phyloP scores from a whole-genome alignment of 2,113 vertebrate genomes.

The Dasyurus viverrinus region DNA sequence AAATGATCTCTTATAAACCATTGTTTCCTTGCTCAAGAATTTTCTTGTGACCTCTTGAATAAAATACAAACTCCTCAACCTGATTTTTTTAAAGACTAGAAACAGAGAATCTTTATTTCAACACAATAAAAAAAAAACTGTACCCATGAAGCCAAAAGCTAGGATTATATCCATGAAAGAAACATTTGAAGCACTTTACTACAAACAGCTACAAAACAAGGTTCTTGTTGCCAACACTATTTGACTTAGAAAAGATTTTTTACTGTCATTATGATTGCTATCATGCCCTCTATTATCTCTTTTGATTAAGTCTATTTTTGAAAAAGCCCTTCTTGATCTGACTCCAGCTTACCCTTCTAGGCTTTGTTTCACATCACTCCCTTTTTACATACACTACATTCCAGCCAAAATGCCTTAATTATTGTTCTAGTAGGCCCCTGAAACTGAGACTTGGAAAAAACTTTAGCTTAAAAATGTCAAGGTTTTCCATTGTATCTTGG shows the following conservation, averaged over 20 bases:
- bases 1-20: background rate
- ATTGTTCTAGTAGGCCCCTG: background rate
- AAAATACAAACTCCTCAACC: background rate
- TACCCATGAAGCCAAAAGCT: background rate
- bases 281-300: background rate
- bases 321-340: background rate
- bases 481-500: too few species aligned
- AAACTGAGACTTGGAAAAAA: background rate
- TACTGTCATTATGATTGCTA: background rate
- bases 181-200: background rate
- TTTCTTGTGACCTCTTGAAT: background rate
- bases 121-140: background rate
- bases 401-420: background rate
- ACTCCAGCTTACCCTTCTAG: background rate
- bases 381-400: background rate
- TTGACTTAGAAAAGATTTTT: background rate
- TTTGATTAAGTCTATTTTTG: background rate
- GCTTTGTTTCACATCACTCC: background rate
- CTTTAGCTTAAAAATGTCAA: background rate
- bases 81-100: background rate
- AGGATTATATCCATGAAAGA: background rate
- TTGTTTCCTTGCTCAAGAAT: background rate
- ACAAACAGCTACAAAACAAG: background rate
- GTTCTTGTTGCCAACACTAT: background rate
- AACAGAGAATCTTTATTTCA: background rate